phyloP scores from a whole-genome alignment of 2,113 vertebrate species.

The Corythaeola cristata region DNA sequence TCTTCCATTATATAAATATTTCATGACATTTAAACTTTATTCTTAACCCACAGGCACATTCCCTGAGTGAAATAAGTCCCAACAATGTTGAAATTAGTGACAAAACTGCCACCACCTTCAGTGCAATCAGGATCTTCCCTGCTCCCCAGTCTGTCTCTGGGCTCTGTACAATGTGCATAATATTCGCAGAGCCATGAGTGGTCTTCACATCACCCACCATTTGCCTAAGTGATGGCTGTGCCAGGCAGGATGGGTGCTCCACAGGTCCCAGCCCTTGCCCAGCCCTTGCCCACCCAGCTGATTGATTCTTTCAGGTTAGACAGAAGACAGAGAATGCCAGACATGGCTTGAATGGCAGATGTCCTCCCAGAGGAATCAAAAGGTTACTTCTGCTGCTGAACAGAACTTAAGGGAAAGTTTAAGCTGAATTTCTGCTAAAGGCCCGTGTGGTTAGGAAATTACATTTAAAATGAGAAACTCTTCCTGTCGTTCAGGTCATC shows the following conservation, averaged over 20 bases:
- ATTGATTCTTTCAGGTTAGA: background rate
- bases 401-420: background rate
- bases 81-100: background rate
- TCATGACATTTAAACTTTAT: background rate
- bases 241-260: background rate
- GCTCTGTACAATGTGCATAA: background rate
- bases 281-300: background rate
- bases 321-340: background rate
- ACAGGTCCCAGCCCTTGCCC: background rate
- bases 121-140: background rate
- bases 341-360: background rate
- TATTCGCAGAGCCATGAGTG: background rate
- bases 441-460: background rate
- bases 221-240: background rate
- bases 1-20: background rate
- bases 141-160: background rate
- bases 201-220: background rate
- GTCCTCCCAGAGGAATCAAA: background rate
- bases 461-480: background rate
- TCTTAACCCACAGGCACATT: background rate
- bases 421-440: background rate
- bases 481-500: background rate
- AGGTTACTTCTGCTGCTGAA: background rate
- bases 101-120: background rate
- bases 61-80: background rate